Conservation (phyloP, 37 sponge, comb jelly and placozoan genomes). For the Corticium candelabrum region DNA sequence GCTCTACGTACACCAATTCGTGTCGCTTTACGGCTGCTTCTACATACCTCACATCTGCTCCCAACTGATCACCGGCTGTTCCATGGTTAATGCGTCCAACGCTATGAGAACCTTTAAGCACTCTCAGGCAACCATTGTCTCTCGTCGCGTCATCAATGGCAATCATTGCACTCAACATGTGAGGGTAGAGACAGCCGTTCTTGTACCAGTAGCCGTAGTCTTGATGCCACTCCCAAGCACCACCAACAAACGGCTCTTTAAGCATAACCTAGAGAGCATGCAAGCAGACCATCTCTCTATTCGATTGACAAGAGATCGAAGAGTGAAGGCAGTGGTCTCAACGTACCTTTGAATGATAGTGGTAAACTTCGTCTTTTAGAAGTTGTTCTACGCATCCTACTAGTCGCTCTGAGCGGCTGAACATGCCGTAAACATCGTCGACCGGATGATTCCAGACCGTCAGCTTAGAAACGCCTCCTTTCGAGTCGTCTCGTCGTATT, state of each 20-base stretch:
- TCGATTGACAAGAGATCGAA: background rate
- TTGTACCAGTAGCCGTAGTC: slow-evolving; percentile 18
- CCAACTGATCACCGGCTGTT: background rate
- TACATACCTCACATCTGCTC: background rate
- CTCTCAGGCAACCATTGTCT: slow-evolving; percentile 8
- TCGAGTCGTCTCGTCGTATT: background rate
- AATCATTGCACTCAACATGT: slow-evolving; percentile 13
- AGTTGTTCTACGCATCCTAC: background rate
- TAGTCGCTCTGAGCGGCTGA: background rate
- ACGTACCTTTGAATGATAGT: slow-evolving; percentile 2
- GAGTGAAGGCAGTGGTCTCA: background rate
- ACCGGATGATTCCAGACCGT: slow-evolving; percentile 10
- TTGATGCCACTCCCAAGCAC: slow-evolving; percentile 13
- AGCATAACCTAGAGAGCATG: slow-evolving; percentile 2
- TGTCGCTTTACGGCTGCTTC: background rate
- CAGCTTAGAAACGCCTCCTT: background rate
- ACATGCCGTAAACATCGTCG: slow-evolving; percentile 8
- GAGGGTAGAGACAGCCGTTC: slow-evolving; percentile 11
- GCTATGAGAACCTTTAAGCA: background rate
- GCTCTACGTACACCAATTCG: background rate
- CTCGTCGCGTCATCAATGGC: slow-evolving; percentile 5
- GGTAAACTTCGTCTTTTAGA: background rate
- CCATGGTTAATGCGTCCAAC: slow-evolving; percentile 5
- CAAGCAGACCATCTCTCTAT: no score
- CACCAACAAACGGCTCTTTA: slow-evolving; percentile 8